Conservation (phyloP, 2,888 invertebrate genomes). For the Pollenia labialis region DNA sequence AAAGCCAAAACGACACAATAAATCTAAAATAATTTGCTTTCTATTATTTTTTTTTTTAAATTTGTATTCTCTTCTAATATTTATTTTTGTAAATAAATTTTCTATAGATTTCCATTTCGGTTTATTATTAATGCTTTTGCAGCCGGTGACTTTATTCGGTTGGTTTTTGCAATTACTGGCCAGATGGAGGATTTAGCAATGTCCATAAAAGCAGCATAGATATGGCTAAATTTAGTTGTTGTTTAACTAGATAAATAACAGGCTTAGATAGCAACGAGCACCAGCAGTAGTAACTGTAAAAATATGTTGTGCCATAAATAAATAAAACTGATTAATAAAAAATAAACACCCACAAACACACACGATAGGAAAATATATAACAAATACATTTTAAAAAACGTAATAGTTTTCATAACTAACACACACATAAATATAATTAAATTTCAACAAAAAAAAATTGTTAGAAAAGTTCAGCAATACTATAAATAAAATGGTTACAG, state of each 20-base stretch:
- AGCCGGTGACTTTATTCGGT: neutral
- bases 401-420: neutral
- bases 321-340: constrained; percentile 19
- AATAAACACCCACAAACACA: neutral
- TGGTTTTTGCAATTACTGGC: neutral
- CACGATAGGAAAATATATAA: neutral
- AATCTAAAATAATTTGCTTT: constrained; percentile 11
- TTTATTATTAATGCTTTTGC: constrained; percentile 21
- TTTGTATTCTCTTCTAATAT: neutral
- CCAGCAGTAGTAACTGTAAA: constrained; percentile 8
- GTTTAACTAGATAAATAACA: constrained; percentile 60
- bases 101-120: neutral
- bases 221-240: constrained; percentile 45
- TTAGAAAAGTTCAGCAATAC: constrained; percentile 11
- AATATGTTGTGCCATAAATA: constrained; percentile 34
- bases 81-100: too few species aligned
- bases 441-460: neutral
- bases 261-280: constrained; percentile 20
- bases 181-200: neutral
- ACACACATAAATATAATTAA: too few species aligned
- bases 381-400: neutral
- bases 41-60: neutral
- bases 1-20: constrained; percentile 29
- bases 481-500: neutral
- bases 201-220: constrained; percentile 23